Percentiles rank a stretch among this genome's conserved stretches.
phyloP scores from a whole-genome alignment of 2,888 invertebrate genomes.

The Drosophila stalkeri region DNA sequence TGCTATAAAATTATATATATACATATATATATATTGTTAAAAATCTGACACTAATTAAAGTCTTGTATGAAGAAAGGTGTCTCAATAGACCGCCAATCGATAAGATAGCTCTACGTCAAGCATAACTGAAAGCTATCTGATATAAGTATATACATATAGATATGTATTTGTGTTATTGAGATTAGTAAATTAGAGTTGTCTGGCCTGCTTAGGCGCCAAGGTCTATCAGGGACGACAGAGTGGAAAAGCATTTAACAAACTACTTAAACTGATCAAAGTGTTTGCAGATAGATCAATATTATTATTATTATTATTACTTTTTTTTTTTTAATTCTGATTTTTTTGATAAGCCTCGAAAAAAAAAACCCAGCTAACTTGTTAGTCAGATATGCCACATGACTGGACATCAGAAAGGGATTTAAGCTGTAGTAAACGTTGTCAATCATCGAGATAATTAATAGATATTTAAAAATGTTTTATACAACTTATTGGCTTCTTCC shows the following conservation, averaged over 20 bases:
- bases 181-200: background rate
- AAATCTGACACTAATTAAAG: slow-evolving; percentile 10
- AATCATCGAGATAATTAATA: slow-evolving; percentile 14
- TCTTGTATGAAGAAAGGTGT: slow-evolving; percentile 1
- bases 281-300: background rate
- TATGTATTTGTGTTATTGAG: background rate
- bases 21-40: background rate
- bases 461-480: no score
- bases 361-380: background rate
- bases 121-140: background rate
- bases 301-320: background rate
- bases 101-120: slow-evolving; percentile 6
- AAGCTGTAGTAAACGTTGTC: slow-evolving; percentile 13
- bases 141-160: background rate
- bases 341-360: background rate
- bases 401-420: background rate
- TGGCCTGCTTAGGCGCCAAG: background rate
- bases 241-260: background rate
- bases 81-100: slow-evolving; percentile 6
- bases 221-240: background rate
- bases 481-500: background rate
- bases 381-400: background rate
- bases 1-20: background rate
- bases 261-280: background rate
- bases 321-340: background rate